A percentile compares a stretch with the other conserved stretches of the same genome.
These are phyloP conservation scores for Pterostichus madidus DNA, from an alignment of 2,888 invertebrate species.

Conservation along the genomic window DNA sequence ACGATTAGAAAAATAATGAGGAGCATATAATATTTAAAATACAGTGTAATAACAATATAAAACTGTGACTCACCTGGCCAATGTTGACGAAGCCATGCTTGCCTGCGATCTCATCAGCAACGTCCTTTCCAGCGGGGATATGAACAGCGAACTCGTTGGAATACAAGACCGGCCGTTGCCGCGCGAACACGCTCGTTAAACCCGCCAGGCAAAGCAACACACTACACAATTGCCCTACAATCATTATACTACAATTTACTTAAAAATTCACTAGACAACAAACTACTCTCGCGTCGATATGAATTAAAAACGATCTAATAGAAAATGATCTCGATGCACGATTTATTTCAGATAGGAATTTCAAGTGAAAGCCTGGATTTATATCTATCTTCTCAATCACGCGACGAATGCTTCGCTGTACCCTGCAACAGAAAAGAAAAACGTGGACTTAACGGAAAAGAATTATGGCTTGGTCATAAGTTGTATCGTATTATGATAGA, in stretches of 20 bases:
- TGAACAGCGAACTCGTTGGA: slow-evolving; percentile 93
- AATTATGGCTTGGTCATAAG: slow-evolving; percentile 32
- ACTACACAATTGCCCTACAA: slow-evolving; percentile 69
- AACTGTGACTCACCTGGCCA: slow-evolving; percentile 87
- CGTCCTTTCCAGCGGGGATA: slow-evolving; percentile 86
- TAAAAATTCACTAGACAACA: slow-evolving; percentile 37
- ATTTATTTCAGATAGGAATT: slow-evolving; percentile 35
- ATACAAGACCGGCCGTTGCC: slow-evolving; percentile 78
- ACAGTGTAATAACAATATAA: too few species aligned
- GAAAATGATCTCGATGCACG: slow-evolving; percentile 27
- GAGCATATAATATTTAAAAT: too few species aligned
- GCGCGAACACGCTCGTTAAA: slow-evolving; percentile 63
- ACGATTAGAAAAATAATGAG: too few species aligned
- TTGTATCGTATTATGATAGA: slow-evolving; percentile 51
- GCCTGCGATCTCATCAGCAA: slow-evolving; percentile 87
- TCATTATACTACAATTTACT: slow-evolving; percentile 67
- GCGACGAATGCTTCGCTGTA: slow-evolving; percentile 53
- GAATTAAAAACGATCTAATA: slow-evolving; percentile 4
- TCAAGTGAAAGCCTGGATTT: slow-evolving; percentile 47
- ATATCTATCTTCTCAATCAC: slow-evolving; percentile 48
- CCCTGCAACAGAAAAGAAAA: slow-evolving; percentile 58
- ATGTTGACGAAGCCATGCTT: slow-evolving; percentile 92
- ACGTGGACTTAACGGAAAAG: slow-evolving; percentile 17
- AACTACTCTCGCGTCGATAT: slow-evolving; percentile 16
- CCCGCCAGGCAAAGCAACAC: slow-evolving; percentile 68